These are phyloP conservation scores for Agrochola circellaris DNA, from an alignment of 2,888 invertebrate genomes.

Conservation along the genomic window DNA sequence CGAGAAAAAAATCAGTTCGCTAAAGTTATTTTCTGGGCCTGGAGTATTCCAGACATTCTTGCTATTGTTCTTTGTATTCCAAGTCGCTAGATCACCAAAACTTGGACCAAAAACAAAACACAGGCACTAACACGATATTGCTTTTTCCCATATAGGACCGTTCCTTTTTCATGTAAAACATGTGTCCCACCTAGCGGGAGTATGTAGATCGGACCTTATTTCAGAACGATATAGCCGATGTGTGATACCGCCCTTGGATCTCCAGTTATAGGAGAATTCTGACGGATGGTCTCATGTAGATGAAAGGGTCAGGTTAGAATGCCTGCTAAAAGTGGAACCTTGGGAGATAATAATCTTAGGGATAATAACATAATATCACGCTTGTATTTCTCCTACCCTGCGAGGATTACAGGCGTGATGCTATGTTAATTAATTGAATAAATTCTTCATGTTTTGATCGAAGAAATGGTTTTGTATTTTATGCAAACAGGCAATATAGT, in stretches of 20 bases:
- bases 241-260: conserved; percentile 36
- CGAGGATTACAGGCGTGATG: no score
- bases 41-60: background rate
- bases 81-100: conserved; percentile 24
- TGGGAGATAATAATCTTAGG: background rate
- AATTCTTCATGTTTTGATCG: background rate
- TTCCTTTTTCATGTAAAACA: conserved; percentile 88
- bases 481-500: background rate
- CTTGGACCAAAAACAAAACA: conserved; percentile 69
- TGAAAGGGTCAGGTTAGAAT: conserved; percentile 12
- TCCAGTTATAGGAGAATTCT: conserved; percentile 32
- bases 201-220: conserved; percentile 66
- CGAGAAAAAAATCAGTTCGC: no score
- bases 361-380: background rate
- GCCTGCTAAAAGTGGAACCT: background rate
- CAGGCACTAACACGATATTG: conserved; percentile 85
- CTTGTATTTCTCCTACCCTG: no score
- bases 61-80: background rate
- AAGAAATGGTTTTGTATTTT: background rate
- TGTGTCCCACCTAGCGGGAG: conserved; percentile 73
- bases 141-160: conserved; percentile 81
- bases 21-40: background rate
- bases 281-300: conserved; percentile 13
- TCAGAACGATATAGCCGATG: conserved; percentile 51
- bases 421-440: no score